Percentiles rank a stretch among this genome's conserved stretches.
Evolutionary conservation across 2,113 vertebrate species (phyloP).

Genomic region (Macquaria ambigua): DNA sequence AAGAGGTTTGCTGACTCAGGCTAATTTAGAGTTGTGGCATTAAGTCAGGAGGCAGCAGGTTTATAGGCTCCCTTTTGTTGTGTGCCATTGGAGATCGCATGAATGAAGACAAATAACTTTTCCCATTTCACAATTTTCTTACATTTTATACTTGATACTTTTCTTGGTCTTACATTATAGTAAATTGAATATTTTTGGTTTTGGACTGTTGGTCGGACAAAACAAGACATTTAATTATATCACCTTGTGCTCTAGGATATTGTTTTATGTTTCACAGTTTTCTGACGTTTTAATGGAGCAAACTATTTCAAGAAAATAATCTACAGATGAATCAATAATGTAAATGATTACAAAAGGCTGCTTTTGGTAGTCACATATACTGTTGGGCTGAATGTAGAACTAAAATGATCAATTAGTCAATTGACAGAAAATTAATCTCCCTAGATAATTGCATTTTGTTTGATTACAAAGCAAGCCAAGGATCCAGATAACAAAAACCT

Average conservation of each 20-base stretch:
- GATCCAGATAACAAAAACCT: neutral
- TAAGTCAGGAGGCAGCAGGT: neutral
- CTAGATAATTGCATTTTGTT: neutral
- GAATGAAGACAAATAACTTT: neutral
- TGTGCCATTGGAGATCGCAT: neutral
- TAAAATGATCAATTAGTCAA: neutral
- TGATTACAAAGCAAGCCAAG: neutral
- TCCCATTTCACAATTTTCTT: neutral
- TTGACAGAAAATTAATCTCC: neutral
- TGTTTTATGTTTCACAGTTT: neutral
- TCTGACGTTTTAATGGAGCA: neutral
- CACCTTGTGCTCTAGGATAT: neutral
- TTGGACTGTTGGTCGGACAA: neutral
- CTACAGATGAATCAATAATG: neutral
- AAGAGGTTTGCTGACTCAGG: conserved; percentile 20
- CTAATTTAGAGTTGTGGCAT: neutral
- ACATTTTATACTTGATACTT: neutral
- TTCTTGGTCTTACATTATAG: neutral
- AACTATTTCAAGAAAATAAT: too few species aligned
- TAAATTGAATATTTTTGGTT: neutral
- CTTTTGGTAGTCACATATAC: neutral
- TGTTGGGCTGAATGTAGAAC: neutral
- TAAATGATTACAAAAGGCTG: neutral
- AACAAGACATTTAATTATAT: neutral
- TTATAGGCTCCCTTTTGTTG: neutral